Percentiles rank a stretch among this genome's conserved stretches.
phyloP scores from a whole-genome alignment of 1,140 invertebrate genomes.

The Limonius californicus region DNA sequence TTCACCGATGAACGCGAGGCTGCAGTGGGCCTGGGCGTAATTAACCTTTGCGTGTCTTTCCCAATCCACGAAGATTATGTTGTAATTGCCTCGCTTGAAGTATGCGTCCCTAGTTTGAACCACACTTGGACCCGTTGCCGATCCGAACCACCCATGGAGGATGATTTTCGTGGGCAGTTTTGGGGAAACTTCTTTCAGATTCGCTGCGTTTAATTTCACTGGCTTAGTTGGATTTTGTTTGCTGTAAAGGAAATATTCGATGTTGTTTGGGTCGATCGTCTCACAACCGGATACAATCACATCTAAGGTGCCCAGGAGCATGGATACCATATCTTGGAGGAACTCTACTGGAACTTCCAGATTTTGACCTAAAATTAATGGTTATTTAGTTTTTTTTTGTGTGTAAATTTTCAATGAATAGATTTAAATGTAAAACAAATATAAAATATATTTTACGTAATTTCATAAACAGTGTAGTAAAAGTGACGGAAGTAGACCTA shows the following conservation, averaged over 20 bases:
- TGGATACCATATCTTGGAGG: background rate
- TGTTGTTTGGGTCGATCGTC: background rate
- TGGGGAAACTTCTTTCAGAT: background rate
- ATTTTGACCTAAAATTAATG: too few species aligned
- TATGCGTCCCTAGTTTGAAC: conserved; percentile 50
- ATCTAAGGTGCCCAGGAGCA: background rate
- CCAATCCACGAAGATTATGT: conserved; percentile 66
- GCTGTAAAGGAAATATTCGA: background rate
- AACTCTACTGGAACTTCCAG: too few species aligned
- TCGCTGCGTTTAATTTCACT: background rate
- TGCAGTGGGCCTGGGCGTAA: conserved; percentile 18
- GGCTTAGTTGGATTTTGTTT: background rate
- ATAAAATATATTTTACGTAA: too few species aligned
- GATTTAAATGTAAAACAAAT: too few species aligned
- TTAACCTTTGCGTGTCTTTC: conserved; percentile 49
- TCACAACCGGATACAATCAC: background rate
- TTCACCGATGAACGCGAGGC: conserved; percentile 38
- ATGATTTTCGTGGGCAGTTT: conserved; percentile 37
- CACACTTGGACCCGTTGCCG: conserved; percentile 36
- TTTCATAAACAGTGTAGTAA: too few species aligned
- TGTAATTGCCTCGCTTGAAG: conserved; percentile 52
- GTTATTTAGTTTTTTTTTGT: too few species aligned
- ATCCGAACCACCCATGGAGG: conserved; percentile 53
- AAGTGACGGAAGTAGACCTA: too few species aligned
- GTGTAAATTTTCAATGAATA: too few species aligned